Base-by-base conservation (phyloP, 2,888 invertebrate species). In the Epicampocera succincta region DNA sequence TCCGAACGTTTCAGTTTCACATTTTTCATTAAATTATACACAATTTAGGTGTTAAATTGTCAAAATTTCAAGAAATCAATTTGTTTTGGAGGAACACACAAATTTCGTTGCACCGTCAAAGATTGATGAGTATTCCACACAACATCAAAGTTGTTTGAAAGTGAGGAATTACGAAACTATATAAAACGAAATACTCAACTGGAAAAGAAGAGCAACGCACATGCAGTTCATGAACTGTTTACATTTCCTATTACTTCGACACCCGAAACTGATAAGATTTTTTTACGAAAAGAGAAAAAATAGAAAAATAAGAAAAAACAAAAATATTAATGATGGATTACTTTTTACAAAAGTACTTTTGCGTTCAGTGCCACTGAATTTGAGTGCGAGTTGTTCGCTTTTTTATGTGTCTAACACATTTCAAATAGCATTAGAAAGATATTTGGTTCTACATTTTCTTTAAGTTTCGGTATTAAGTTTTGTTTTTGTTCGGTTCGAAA, bases 241-340 rank as follows among this genome's bases (percentile, higher is more conserved):
- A 12, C 17, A 69, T 42, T 56, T 68, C 33, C 54, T 52, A 60
- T 33, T 54, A 61, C 68, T 61, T 69, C 48, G 65, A 50, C 54
- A 72, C 71, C 65, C 48, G 29, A 56, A 65, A 63, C 40, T 65
- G 74, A 68, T 61, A 68, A 68, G 52, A 76, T 21, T 61, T 75
- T 68, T n/a, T n/a, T n/a, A n/a, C n/a, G n/a, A 66, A 56, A 25
- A 52, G 29, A 50, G 44, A 68, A 48, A 40, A 6, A 15, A 33
- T 12, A 33, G 12, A 54, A 17, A n/a, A 38, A 6, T 52, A 19
- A 44, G n/a, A 6, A 11, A 6, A 25, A 60, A 61, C 33, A 42
- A 66, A 61, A 48, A 69, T 61, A 40, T 61, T 65, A 58, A 68
- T 73, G 78, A 79, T 73, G 52, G 60, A 79, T 73, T 66, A 66